Evolutionary conservation across 2,888 invertebrate species (phyloP), one percentile per base, ranked within the genome.

Genomic region (Clunio marinus): DNA sequence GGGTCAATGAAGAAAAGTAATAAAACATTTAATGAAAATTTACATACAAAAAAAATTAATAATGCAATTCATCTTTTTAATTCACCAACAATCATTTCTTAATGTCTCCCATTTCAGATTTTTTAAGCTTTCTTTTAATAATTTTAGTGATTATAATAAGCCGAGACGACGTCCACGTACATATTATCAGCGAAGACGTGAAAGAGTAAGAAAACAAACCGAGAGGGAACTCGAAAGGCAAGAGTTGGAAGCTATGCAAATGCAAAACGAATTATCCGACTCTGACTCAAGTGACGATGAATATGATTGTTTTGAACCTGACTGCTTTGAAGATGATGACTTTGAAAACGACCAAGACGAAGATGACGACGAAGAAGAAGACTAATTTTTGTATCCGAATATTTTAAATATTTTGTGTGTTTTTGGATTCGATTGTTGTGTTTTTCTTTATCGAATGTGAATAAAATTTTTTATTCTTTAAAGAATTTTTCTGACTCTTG

Each of bases 191-290:
- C 17, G 60, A 24, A 7, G 37, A 41, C 32, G 32, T 20, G 37
- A 60, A 37, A 24, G 60, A 60, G 22, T 60, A 2, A 8, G 37
- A 1, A 37, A 32, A 22, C 22, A 60, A 41, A 24, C 35, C 17
- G 60, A 60, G 17, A 17, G 60, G 10, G 37, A 60, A 24, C 20
- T n/a, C 22, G 37, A 60, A 24, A 25, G 25, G n/a, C 22, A 37
- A 37, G 60, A 60, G 3, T 17, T 51, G 10, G 51, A 51, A 22
- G 51, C 51, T 2, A 51, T 51, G 51, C 51, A 51, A 17, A 20
- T 51, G 2, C 51, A 51, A 17, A 15, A 51, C 2, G 8, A 4
- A 5, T 17, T 51, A 8, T 51, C 51, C n/a, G 51, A 51, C 41
- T 32, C 32, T 5, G 41, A 41, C 10, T 41, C 41, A n/a, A 41